A percentile compares a stretch with the other conserved stretches of the same genome.
These are phyloP conservation scores for Lysiphlebus fabarum DNA, from an alignment of 1,140 invertebrate genomes.

Conservation along the genomic window DNA sequence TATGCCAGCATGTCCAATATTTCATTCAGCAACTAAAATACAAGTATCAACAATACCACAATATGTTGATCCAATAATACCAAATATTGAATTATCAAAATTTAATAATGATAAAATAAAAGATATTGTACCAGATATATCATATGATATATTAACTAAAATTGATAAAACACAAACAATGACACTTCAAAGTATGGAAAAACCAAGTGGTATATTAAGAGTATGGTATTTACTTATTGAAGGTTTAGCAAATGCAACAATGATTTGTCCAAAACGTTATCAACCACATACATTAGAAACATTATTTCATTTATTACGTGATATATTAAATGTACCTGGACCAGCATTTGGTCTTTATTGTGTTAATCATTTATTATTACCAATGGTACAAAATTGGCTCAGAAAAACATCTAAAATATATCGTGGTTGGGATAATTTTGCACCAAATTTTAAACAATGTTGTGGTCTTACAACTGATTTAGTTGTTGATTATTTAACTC, in stretches of 20 bases:
- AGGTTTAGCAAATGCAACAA: slow-evolving; percentile 78
- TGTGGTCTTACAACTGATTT: slow-evolving; percentile 87
- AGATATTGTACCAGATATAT: slow-evolving; percentile 54
- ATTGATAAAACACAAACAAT: slow-evolving; percentile 60
- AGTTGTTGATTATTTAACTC: slow-evolving; percentile 77
- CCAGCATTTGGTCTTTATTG: slow-evolving; percentile 84
- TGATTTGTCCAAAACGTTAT: slow-evolving; percentile 76
- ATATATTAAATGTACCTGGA: slow-evolving; percentile 73
- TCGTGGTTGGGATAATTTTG: slow-evolving; percentile 69
- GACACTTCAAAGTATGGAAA: slow-evolving; percentile 70
- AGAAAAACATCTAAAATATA: slow-evolving; percentile 67
- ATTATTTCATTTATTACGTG: slow-evolving; percentile 77
- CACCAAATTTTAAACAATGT: slow-evolving; percentile 88
- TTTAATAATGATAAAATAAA: slow-evolving; percentile 55
- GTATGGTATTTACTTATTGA: slow-evolving; percentile 91
- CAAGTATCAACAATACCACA: slow-evolving; percentile 74
- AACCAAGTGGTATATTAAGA: slow-evolving; percentile 78
- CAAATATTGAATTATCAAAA: slow-evolving; percentile 67
- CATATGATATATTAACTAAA: slow-evolving; percentile 61
- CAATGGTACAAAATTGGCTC: slow-evolving; percentile 87
- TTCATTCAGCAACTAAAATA: slow-evolving; percentile 85
- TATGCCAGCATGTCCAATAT: slow-evolving; percentile 91
- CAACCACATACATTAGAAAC: slow-evolving; percentile 84
- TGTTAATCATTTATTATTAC: slow-evolving; percentile 84
- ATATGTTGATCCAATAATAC: slow-evolving; percentile 80